Conservation (phyloP, 2,113 vertebrate genomes). For the Atrichornis clamosus region DNA sequence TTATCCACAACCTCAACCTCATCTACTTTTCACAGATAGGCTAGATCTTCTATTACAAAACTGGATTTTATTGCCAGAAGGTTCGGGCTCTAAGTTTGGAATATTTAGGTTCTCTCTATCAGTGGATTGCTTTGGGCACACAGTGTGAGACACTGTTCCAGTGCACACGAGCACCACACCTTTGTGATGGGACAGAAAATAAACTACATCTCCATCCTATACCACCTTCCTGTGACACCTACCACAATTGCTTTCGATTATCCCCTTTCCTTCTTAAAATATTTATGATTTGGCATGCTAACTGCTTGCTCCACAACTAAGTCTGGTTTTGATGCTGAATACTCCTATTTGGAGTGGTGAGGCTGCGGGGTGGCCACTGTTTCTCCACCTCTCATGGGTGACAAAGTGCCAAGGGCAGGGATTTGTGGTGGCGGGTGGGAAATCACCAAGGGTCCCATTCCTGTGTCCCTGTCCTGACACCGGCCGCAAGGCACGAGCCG, state of each 20-base stretch:
- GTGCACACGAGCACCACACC: background rate
- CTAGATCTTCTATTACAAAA: background rate
- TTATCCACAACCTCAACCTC: background rate
- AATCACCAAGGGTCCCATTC: accelerated
- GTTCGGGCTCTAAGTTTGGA: background rate
- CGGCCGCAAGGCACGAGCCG: accelerated
- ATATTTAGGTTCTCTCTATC: accelerated
- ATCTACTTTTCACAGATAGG: background rate
- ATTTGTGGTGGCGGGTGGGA: background rate
- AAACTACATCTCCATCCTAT: background rate
- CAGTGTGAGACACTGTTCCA: accelerated
- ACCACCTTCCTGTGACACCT: background rate
- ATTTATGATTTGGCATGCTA: accelerated
- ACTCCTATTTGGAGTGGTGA: accelerated
- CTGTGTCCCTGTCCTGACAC: accelerated
- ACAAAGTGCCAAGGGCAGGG: accelerated
- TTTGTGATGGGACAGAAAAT: background rate
- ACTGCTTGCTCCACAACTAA: accelerated
- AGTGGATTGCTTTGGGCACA: background rate
- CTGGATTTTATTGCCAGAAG: background rate
- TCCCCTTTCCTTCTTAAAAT: background rate
- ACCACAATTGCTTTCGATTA: background rate
- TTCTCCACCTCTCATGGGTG: accelerated
- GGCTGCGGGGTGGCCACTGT: background rate
- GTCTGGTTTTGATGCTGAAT: accelerated